phyloP scores from a whole-genome alignment of 1,140 invertebrate genomes.

The Camponotus pennsylvanicus region DNA sequence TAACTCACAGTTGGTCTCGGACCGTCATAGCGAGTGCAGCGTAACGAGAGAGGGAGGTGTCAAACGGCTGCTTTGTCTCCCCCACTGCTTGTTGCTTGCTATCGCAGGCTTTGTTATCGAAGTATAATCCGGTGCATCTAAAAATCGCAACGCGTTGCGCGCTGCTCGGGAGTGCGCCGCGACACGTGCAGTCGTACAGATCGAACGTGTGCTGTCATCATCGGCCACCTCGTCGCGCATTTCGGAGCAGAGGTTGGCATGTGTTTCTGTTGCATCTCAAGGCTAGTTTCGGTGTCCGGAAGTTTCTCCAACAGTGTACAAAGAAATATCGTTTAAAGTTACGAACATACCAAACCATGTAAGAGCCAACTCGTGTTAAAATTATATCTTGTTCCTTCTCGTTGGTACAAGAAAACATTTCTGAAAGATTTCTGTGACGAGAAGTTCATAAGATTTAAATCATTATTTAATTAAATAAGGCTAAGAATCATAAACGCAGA shows the following conservation, averaged over 20 bases:
- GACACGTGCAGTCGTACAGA: conserved; percentile 45
- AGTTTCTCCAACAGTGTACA: not conserved
- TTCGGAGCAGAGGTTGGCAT: conserved; percentile 1
- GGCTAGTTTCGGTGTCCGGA: conserved; percentile 28
- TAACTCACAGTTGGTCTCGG: conserved; percentile 78
- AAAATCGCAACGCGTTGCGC: not conserved
- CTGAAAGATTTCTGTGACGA: no score
- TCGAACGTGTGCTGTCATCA: no score
- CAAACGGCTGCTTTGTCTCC: not conserved
- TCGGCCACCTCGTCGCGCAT: not conserved
- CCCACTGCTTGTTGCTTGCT: conserved; percentile 10
- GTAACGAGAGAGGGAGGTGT: not conserved
- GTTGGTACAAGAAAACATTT: no score
- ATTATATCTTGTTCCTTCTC: not conserved
- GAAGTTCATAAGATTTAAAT: no score
- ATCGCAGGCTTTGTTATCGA: conserved; percentile 28
- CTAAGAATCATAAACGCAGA: no score
- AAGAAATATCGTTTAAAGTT: not conserved
- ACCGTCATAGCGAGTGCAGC: conserved; percentile 72
- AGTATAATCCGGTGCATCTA: not conserved
- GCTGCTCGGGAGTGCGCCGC: conserved; percentile 27
- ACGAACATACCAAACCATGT: not conserved
- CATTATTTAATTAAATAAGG: no score
- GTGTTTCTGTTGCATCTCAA: not conserved
- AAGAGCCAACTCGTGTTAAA: not conserved